Percentiles rank a stretch among this genome's conserved stretches.
phyloP scores from a whole-genome alignment of 1,140 invertebrate genomes.

The Aphaenogaster floridana region DNA sequence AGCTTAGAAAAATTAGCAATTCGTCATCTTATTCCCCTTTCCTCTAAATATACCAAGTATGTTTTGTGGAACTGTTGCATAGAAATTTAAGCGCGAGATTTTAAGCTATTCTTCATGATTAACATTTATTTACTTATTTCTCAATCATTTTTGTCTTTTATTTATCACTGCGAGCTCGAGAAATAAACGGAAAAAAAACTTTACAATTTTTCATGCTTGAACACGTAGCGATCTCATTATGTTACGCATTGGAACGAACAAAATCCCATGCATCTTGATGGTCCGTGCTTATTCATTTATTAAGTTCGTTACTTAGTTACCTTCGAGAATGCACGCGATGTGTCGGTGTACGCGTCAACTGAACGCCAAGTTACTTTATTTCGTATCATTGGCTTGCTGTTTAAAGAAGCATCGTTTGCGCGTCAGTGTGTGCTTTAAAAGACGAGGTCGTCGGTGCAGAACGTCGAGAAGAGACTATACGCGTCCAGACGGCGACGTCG shows the following conservation, averaged over 20 bases:
- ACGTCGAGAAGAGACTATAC: conserved; percentile 81
- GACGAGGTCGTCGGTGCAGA: conserved; percentile 74
- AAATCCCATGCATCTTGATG: conserved; percentile 12
- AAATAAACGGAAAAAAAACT: background rate
- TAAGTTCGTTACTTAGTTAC: conserved; percentile 15
- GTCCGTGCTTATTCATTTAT: conserved; percentile 14
- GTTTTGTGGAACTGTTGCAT: background rate
- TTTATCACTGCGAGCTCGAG: background rate
- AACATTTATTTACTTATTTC: background rate
- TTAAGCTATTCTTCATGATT: background rate
- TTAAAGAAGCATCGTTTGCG: conserved; percentile 74
- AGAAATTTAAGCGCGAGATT: background rate
- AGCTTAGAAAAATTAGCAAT: too few relatives aligned
- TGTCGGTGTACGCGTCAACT: background rate
- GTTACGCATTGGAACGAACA: conserved; percentile 11
- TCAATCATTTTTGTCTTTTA: background rate
- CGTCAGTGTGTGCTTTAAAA: conserved; percentile 76
- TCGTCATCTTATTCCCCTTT: too few relatives aligned
- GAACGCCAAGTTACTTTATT: conserved; percentile 60
- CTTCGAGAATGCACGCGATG: background rate
- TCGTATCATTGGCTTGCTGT: conserved; percentile 65
- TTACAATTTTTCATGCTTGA: conserved; percentile 21
- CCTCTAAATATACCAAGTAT: background rate
- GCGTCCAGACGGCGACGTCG: conserved; percentile 85
- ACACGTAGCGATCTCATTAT: background rate